Evolutionary conservation across 2,113 vertebrate genomes (phyloP), one percentile per base, ranked within the genome.

Genomic region (Excalfactoria chinensis): DNA sequence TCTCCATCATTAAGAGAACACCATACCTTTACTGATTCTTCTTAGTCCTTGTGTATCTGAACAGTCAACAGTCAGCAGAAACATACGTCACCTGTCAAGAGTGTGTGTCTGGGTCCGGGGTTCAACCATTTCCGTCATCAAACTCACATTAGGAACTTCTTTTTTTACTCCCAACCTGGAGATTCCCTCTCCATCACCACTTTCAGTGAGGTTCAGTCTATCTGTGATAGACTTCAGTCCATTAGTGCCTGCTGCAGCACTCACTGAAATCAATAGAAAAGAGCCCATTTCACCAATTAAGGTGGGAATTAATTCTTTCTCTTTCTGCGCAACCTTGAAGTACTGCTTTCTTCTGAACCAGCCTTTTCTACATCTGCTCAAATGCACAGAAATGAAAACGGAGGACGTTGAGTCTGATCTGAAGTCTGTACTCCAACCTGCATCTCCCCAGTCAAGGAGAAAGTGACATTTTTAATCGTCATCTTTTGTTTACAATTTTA

Each of bases 21-120:
- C 7, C 8, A 72, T 41, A 5, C 21, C 51, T 91, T 80, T 49
- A 13, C n/a, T 68, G 32, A 43, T 26, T 67, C 32, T 63, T 71
- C 62, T 78, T 53, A 56, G 1, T 48, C 20, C 43, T 58, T 84
- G 63, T 6, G 4, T 25, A 68, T 40, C 56, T 73, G 44, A 30
- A 30, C 87, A 73, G 15, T 3, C 86, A 86, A 10, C 3, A 81
- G 63, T 30, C 68, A 79, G n/a, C 63, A 91, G 89, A 87, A 95
- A n/a, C 1, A 77, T 10, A 30, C 46, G 19, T 14, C 2, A 1
- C 30, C 6, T 26, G 9, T 55, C 3, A 26, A 0, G 10, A 59
- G 12, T 7, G 0, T 16, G 13, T 4, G 0, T 44, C 46, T 69
- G 34, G 14, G 30, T 25, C 25, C 76, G 19, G 7, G 13, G 11